These are phyloP conservation scores for Labeo rohita DNA, from an alignment of 2,113 vertebrate species.

Conservation along the genomic window DNA sequence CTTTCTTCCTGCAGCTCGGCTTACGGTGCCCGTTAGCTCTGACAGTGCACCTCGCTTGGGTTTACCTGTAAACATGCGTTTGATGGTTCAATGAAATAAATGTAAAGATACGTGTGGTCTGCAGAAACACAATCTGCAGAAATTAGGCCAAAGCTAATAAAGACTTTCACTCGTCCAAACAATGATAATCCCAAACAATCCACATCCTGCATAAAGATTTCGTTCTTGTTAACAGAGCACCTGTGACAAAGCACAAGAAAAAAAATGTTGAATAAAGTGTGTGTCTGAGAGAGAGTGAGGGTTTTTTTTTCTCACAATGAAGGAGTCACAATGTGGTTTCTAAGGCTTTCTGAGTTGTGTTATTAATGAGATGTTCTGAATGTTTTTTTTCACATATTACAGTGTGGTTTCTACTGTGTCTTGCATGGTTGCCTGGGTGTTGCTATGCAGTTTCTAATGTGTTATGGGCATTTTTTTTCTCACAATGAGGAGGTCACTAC, in stretches of 20 bases:
- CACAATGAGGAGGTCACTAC: no score
- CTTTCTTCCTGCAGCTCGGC: conserved; percentile 90
- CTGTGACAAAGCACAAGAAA: neutral
- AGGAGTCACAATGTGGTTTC: no score
- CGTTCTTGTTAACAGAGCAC: neutral
- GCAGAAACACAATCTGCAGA: neutral
- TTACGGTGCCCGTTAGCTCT: conserved; percentile 92
- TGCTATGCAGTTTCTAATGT: no score
- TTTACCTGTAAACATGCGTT: conserved; percentile 60
- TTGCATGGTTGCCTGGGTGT: no score
- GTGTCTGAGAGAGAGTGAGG: neutral
- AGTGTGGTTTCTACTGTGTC: no score
- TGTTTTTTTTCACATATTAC: no score
- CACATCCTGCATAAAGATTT: conserved; percentile 5
- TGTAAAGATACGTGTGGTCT: neutral
- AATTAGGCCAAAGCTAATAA: conserved; percentile 24
- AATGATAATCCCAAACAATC: conserved; percentile 11
- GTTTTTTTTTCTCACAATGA: no score
- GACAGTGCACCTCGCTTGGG: conserved; percentile 89
- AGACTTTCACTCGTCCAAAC: conserved; percentile 27
- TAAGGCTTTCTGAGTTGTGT: no score
- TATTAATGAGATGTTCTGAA: no score
- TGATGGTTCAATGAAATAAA: neutral
- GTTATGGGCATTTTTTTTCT: no score
- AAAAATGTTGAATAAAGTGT: neutral